Evolutionary conservation across 2,113 vertebrate species (phyloP).

Genomic region (Halcyon senegalensis): DNA sequence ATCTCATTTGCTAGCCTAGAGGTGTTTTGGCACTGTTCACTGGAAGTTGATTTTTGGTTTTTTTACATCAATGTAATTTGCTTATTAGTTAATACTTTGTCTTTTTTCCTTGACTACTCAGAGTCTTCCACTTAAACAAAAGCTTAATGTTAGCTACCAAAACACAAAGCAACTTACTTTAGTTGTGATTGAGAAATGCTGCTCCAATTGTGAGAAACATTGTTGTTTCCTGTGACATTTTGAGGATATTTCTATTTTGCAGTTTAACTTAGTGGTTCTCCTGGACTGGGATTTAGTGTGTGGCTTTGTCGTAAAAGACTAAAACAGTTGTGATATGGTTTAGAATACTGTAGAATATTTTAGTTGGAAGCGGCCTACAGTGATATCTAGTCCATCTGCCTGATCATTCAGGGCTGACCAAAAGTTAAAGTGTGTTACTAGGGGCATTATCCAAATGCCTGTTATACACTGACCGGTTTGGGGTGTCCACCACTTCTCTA

Average conservation of each 20-base stretch:
- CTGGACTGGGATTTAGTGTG: neutral
- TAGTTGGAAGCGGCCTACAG: neutral
- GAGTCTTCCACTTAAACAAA: neutral
- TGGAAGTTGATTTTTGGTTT: neutral
- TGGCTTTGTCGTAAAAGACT: neutral
- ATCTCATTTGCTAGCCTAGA: neutral
- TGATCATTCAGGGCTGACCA: neutral
- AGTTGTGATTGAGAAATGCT: neutral
- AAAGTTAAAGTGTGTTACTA: neutral
- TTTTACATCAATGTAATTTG: neutral
- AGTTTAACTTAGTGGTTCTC: neutral
- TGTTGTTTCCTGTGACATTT: rapidly evolving
- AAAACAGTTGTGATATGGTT: rapidly evolving
- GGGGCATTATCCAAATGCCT: neutral
- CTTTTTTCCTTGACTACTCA: neutral
- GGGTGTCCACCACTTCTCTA: rapidly evolving
- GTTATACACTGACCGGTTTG: neutral
- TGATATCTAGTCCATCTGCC: neutral
- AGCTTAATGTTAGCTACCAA: neutral
- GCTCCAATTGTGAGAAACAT: rapidly evolving
- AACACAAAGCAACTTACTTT: neutral
- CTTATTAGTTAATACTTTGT: neutral
- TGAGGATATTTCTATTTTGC: neutral
- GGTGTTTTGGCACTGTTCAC: neutral
- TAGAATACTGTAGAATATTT: neutral